Conservation (phyloP, 2,888 invertebrate genomes). For the Meloe dianella region DNA sequence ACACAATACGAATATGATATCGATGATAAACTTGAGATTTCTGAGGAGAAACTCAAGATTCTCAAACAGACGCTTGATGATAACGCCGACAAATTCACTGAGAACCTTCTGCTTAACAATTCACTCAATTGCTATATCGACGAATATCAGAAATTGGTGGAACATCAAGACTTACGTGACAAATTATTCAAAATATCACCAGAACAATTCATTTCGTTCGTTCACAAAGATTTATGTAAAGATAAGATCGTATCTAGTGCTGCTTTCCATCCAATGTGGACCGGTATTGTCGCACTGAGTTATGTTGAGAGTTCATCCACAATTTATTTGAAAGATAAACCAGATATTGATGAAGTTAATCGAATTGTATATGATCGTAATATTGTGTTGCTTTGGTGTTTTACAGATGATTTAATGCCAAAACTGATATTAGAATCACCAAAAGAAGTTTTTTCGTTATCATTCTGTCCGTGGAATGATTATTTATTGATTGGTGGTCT, state of each 20-base stretch:
- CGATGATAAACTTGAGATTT: conserved; percentile 33
- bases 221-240: conserved; percentile 68
- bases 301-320: conserved; percentile 68
- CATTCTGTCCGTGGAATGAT: conserved; percentile 73
- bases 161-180: conserved; percentile 22
- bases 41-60: conserved; percentile 26
- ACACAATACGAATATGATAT: conserved; percentile 68
- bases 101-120: conserved; percentile 49
- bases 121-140: conserved; percentile 67
- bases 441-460: conserved; percentile 69
- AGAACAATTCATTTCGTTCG: conserved; percentile 68
- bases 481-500: conserved; percentile 76
- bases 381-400: conserved; percentile 77
- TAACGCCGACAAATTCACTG: conserved; percentile 49
- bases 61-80: conserved; percentile 49
- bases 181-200: conserved; percentile 28
- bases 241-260: conserved; percentile 70
- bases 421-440: conserved; percentile 73
- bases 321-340: conserved; percentile 57
- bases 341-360: conserved; percentile 40
- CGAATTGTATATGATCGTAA: conserved; percentile 67
- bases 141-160: conserved; percentile 65
- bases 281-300: conserved; percentile 71
- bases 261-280: conserved; percentile 75
- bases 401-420: conserved; percentile 71